Base-by-base conservation (phyloP, 1,140 invertebrate species). In the Aleiodes sp. region DNA sequence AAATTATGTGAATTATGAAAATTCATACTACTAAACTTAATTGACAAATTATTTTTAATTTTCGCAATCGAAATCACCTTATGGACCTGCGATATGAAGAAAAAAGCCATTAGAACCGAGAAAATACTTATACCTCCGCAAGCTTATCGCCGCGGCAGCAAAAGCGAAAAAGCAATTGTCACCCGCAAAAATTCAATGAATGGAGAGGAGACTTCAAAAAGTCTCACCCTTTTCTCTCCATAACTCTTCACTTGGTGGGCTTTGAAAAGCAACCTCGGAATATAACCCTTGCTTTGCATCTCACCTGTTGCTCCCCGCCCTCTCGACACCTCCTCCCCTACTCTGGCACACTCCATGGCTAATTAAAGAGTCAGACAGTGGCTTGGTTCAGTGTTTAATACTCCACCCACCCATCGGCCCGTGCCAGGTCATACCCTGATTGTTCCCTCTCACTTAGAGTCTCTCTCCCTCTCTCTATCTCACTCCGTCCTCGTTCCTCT, bases 211-310 rank as follows among this genome's bases (percentile, higher is more conserved):
- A n/a, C n/a, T n/a, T n/a, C 4, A 19, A 46, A 46, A 4, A 46
- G 14, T 6, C 57, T 37, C 31, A 62, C 29, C 56, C 26, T 59
- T 59, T 59, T 59, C 3, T 31, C 59, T 16, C 31, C 52, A 56
- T 56, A 56, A 56, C 59, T 46, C 14, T 52, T 41, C 46, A 35
- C 39, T 52, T 46, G 16, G 31, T 59, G 19, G 21, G 19, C 33
- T 21, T 29, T 14, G 59, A 43, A 26, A 24, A 24, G 19, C 31
- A 24, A 39, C 29, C 56, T n/a, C 41, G n/a, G 41, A 28, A 83
- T 82, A 65, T 68, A 85, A 85, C 83, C 83, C 83, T 85, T 85
- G 80, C 83, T 85, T 84, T 84, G 81, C 83, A 85, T 85, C 82
- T 83, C 83, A 85, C 83, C 83, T 85, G 83, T 85, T 85, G 83